Evolutionary conservation across 2,888 invertebrate genomes (phyloP).

Genomic region (Chelonus formosanus): DNA sequence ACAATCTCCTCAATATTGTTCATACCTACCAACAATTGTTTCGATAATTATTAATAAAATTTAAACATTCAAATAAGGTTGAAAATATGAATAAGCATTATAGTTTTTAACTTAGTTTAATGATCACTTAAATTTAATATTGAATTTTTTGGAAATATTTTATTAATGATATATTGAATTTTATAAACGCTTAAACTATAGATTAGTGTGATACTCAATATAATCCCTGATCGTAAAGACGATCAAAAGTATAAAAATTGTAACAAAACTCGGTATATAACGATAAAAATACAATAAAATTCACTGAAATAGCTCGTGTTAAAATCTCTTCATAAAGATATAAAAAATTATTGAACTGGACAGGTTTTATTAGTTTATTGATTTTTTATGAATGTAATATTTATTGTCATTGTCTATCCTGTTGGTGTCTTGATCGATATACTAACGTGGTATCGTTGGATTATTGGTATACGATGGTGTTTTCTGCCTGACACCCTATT

Average conservation of each 20-base stretch:
- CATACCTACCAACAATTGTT: too few relatives aligned
- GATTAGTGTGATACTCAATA: too few relatives aligned
- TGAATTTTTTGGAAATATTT: too few relatives aligned
- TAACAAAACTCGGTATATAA: neutral
- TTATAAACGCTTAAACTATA: too few relatives aligned
- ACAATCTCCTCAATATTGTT: too few relatives aligned
- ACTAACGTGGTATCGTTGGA: constrained; percentile 54
- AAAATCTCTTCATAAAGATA: neutral
- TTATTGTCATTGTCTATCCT: neutral
- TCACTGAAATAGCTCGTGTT: neutral
- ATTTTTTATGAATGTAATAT: neutral
- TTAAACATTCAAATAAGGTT: too few relatives aligned
- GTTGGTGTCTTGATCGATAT: constrained; percentile 42
- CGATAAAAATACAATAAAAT: neutral
- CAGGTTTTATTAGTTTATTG: neutral
- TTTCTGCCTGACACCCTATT: constrained; percentile 57
- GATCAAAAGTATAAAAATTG: neutral
- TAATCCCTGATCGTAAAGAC: neutral
- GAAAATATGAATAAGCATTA: too few relatives aligned
- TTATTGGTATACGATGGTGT: constrained; percentile 55
- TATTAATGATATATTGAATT: too few relatives aligned
- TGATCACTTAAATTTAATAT: too few relatives aligned
- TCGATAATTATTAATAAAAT: too few relatives aligned
- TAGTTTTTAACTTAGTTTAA: too few relatives aligned
- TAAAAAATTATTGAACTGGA: neutral